Conservation (phyloP, 2,113 vertebrate genomes). For the Hirundichthys speculiger region DNA sequence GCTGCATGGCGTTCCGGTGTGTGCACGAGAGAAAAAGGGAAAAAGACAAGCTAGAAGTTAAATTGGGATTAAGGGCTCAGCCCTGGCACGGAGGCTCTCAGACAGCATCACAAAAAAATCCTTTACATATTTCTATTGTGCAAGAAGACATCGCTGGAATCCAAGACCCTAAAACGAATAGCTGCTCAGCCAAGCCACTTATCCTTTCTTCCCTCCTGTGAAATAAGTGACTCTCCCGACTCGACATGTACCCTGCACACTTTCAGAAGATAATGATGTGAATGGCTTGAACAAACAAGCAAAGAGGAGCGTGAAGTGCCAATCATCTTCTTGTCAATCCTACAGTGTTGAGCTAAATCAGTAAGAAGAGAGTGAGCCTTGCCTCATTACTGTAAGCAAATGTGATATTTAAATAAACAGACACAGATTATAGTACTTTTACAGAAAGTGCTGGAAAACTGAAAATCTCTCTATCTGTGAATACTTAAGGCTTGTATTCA, state of each 20-base stretch:
- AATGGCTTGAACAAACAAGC: constrained; percentile 29
- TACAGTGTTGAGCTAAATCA: constrained; percentile 25
- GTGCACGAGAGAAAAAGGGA: constrained; percentile 9
- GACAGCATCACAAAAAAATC: constrained; percentile 30
- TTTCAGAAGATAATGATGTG: constrained; percentile 34
- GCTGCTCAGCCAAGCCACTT: constrained; percentile 6
- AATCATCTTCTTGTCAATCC: constrained; percentile 18
- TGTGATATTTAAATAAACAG: constrained; percentile 22
- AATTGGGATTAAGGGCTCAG: constrained; percentile 46
- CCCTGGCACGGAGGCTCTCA: constrained; percentile 13
- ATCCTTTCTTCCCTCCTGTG: constrained; percentile 20
- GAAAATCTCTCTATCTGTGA: not conserved
- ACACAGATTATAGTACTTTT: constrained; percentile 1
- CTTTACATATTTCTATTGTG: constrained; percentile 31
- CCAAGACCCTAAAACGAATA: constrained; percentile 30
- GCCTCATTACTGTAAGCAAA: constrained; percentile 12
- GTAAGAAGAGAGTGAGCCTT: constrained; percentile 9
- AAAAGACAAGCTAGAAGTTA: constrained; percentile 29
- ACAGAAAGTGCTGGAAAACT: not conserved
- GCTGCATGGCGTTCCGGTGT: constrained; percentile 2
- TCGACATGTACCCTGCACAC: constrained; percentile 23
- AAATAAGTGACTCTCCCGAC: constrained; percentile 29
- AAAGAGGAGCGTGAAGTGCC: constrained; percentile 22
- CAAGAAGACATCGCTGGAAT: constrained; percentile 26
- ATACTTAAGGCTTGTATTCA: no score